Percentiles rank a stretch among this genome's conserved stretches.
Evolutionary conservation across 2,797 vertebrate species (phyloP).

Genomic region (Ibycter americanus): DNA sequence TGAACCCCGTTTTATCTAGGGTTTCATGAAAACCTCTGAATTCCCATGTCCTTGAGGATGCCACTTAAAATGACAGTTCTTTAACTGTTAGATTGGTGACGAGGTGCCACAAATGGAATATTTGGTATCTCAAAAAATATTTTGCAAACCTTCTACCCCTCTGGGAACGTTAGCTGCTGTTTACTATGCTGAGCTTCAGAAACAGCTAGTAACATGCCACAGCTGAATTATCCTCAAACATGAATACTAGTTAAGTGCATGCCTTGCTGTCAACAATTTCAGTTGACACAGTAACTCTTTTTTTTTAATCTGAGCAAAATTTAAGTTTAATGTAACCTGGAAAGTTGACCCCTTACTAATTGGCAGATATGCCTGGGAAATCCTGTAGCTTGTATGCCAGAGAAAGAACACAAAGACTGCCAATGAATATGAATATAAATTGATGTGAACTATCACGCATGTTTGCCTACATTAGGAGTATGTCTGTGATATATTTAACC

Average conservation of each 20-base stretch:
- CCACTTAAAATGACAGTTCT: neutral
- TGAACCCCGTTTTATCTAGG: neutral
- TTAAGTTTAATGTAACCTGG: conserved; percentile 31
- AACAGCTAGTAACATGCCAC: neutral
- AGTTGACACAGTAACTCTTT: neutral
- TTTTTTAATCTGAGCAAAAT: conserved; percentile 5
- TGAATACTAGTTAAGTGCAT: neutral
- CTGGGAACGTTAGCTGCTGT: neutral
- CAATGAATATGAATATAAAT: neutral
- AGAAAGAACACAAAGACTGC: neutral
- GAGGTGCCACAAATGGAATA: neutral
- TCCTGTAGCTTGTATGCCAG: neutral
- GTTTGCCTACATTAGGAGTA: neutral
- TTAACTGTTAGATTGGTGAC: neutral
- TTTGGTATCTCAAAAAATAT: neutral
- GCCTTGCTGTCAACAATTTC: conserved; percentile 2
- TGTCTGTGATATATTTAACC: neutral
- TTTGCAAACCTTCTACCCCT: neutral
- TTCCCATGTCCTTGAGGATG: neutral
- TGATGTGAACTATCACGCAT: neutral
- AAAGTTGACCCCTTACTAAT: conserved; percentile 41
- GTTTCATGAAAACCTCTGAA: conserved; percentile 11
- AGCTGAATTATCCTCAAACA: neutral
- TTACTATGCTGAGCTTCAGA: neutral
- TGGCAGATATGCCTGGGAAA: conserved; percentile 4